Base-by-base conservation (phyloP, 1,140 invertebrate genomes). In the Prorops nasuta region DNA sequence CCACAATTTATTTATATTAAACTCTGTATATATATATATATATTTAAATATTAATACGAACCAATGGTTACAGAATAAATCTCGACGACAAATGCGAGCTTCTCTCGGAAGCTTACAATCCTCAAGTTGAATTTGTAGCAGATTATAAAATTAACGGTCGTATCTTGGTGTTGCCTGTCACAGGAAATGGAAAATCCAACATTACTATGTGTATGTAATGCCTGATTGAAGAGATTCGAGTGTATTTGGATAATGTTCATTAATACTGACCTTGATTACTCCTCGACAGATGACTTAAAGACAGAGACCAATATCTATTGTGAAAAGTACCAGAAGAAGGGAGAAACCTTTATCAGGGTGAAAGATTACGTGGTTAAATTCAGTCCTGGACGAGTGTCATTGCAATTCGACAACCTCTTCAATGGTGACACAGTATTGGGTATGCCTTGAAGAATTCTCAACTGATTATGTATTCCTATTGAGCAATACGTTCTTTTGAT, bases 91-190 rank as follows among this genome's bases (percentile, higher is more conserved):
- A 78, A 19, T 57, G 72, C 67, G 80, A 66, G 74, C 74, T 56
- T 51, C 75, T 18, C 73, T 79, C 45, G 61, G 79, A 51, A 63
- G 72, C 64, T 67, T 49, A 56, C 12, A 60, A 68, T 53, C 63
- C 64, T n/a, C 54, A 66, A 41, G 48, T 86, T 50, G 79, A 83
- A 51, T 82, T 87, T 56, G 62, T 84, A 3, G 83, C 80, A 0
- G 79, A 88, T 58, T 90, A 89, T 54, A 80, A 83, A 37, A 78
- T 89, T 63, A 79, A 81, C 16, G 88, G 88, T 19, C 80, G 82
- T 39, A 81, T 90, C 40, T 62, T 90, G 3, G 60, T 90, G 12
- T 60, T 90, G 20, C 86, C 86, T 0, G 84, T 90, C 16, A 80
- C 76, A n/a, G 87, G 88, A 24, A 78, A 81, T 46, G 88, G 88